Evolutionary conservation across 1,140 invertebrate genomes (phyloP), one percentile per base, ranked within the genome.

Genomic region (Drosophila mayri): DNA sequence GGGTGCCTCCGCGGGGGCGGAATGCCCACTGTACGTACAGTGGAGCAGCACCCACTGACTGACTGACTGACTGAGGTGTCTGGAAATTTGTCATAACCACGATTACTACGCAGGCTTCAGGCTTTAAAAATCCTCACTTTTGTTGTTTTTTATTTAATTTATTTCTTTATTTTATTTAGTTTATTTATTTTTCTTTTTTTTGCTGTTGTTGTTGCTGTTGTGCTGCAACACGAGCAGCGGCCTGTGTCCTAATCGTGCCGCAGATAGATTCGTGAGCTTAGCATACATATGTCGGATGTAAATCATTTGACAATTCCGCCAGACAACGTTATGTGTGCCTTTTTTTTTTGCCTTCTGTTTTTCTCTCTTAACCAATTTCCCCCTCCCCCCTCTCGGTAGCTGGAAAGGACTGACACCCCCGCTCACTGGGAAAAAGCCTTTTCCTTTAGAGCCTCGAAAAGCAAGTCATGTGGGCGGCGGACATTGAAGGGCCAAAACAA

Each of bases 261-360:
- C 77, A 84, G 85, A 80, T 88, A 90, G 85, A 90, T 90, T 88
- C 84, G 84, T 88, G 84, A 88, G 80, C 68, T 84, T 88, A 85
- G 80, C 81, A 90, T 88, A 88, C 84, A 88, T 90, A 84, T 88
- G 84, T 88, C 77, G 84, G 81, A 88, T 88, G 84, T 88, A 88
- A 88, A 90, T 88, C 84, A 88, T 88, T 88, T 90, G 84, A 90
- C 85, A 90, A 88, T 88, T 90, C 76, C 81, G 52, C 80, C 80
- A 90, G 78, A 76, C 74, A 37, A 76, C 74, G 49, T 60, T 61
- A 46, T 74, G 66, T 72, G 68, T 55, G 66, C 43, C 41, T 44
- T 49, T 30, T 50, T 30, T 50, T 50, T 30, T 50, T 50, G 49
- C 38, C 41, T 38, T 12, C 38, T 37, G 28, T 25, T 41, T 64